Evolutionary conservation across 2,797 vertebrate species (phyloP).

Genomic region (Falco columbarius): DNA sequence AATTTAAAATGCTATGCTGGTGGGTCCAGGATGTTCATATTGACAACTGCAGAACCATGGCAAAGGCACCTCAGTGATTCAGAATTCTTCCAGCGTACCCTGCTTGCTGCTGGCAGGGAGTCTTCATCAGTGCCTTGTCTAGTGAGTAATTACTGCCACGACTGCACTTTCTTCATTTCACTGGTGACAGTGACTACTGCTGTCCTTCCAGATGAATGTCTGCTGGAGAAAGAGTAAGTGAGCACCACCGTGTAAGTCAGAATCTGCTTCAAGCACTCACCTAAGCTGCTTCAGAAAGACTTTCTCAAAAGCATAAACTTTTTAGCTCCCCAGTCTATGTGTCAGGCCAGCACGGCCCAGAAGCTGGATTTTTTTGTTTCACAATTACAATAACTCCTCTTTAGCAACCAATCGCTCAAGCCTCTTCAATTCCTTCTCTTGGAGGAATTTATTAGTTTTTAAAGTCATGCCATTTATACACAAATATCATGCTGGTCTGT

Average conservation of each 20-base stretch:
- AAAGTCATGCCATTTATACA: constrained; percentile 3
- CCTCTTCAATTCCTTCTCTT: not conserved
- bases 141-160: not conserved
- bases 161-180: not conserved
- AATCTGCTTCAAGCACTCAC: not conserved
- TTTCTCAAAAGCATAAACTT: not conserved
- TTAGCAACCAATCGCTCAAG: not conserved
- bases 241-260: not conserved
- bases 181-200: not conserved
- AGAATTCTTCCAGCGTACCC: not conserved
- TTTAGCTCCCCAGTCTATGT: not conserved
- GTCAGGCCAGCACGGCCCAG: not conserved
- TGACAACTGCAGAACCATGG: not conserved
- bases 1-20: not conserved
- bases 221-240: not conserved
- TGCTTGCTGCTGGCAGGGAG: not conserved
- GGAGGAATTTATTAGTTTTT: constrained; percentile 5
- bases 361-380: not conserved
- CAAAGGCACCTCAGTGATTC: not conserved
- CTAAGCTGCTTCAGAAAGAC: not conserved
- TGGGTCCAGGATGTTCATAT: not conserved
- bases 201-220: not conserved
- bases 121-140: not conserved
- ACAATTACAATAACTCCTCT: not conserved
- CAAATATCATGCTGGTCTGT: not conserved